Percentiles rank a stretch among this genome's conserved stretches.
Evolutionary conservation across 2,113 vertebrate species (phyloP).

Genomic region (Spermophilus dauricus): DNA sequence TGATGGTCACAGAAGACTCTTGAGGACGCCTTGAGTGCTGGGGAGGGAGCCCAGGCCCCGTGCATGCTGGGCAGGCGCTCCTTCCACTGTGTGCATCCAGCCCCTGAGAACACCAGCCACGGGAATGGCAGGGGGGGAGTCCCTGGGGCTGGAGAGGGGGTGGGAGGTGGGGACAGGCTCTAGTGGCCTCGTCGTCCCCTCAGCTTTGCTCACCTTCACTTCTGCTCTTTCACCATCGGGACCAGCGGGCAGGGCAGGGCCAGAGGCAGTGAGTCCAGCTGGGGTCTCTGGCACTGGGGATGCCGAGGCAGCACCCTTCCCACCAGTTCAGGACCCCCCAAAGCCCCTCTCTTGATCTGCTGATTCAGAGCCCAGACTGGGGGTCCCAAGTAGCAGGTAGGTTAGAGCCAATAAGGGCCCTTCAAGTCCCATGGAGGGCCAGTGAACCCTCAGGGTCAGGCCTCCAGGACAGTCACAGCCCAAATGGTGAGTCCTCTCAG

Average conservation of each 20-base stretch:
- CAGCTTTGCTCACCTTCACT: conserved; percentile 18
- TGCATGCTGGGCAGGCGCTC: no score
- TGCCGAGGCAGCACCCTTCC: not conserved
- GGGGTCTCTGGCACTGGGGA: not conserved
- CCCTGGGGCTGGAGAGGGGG: no score
- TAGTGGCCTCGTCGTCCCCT: not conserved
- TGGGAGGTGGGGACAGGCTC: not conserved
- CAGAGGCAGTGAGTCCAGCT: not conserved
- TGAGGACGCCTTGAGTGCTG: no score
- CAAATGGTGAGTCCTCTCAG: not conserved
- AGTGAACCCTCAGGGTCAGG: not conserved
- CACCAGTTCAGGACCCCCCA: not conserved
- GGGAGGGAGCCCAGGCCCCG: not conserved
- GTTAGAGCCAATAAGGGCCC: not conserved
- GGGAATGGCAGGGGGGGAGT: not conserved
- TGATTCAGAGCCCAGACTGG: not conserved
- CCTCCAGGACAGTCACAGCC: accelerated
- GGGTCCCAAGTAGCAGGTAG: not conserved
- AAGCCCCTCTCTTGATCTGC: not conserved
- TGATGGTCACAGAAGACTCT: not conserved
- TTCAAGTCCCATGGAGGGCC: not conserved
- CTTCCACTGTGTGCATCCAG: not conserved
- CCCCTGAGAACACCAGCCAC: conserved; percentile 42
- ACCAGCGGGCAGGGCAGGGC: not conserved
- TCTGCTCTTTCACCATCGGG: conserved; percentile 51